Conservation (phyloP, 1,140 invertebrate genomes). For the Delia radicum region DNA sequence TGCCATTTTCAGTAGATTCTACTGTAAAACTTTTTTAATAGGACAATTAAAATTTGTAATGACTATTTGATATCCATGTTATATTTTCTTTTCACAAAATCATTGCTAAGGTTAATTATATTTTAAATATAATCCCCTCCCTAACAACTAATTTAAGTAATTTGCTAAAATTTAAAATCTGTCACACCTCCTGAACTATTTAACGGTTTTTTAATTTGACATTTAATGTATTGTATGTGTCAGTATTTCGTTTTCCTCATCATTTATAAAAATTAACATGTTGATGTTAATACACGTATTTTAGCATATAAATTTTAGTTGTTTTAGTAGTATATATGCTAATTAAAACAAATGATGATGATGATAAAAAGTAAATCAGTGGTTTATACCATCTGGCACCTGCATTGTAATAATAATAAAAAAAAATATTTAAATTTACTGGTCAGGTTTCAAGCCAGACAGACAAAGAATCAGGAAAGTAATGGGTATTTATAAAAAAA, state of each 20-base stretch:
- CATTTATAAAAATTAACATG: background rate
- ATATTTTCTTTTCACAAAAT: too few species aligned
- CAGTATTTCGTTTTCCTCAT: background rate
- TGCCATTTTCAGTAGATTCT: too few species aligned
- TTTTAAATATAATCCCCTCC: background rate
- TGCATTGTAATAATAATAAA: background rate
- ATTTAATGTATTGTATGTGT: background rate
- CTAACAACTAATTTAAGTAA: background rate
- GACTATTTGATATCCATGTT: too few species aligned
- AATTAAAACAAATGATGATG: background rate
- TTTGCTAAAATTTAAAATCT: background rate
- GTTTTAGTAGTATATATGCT: background rate
- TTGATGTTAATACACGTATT: background rate
- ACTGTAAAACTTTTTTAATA: too few species aligned
- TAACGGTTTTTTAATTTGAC: background rate
- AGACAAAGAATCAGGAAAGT: background rate
- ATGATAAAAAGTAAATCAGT: background rate
- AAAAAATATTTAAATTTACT: background rate
- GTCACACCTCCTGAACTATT: background rate
- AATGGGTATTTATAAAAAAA: background rate
- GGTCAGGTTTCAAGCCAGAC: background rate
- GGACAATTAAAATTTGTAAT: too few species aligned
- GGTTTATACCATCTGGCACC: background rate
- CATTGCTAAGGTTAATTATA: background rate
- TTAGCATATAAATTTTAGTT: background rate